Conservation (phyloP, 2,797 vertebrate genomes). For the Aulostomus chinensis region DNA sequence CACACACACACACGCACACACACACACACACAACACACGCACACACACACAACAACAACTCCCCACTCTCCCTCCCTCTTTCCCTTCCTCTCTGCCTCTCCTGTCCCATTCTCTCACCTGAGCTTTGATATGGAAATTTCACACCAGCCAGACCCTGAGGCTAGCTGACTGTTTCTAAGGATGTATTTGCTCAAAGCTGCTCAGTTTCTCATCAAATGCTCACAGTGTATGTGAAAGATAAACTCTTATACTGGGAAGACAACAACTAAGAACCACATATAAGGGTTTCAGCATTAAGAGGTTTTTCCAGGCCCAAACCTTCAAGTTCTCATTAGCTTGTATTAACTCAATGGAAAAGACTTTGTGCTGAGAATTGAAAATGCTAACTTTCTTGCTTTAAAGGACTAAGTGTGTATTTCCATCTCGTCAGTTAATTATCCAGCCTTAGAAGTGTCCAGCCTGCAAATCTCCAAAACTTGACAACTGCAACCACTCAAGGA, state of each 20-base stretch:
- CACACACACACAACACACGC: too few species aligned
- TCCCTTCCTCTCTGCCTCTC: slow-evolving; percentile 29
- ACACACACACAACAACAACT: too few species aligned
- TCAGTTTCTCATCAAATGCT: slow-evolving; percentile 78
- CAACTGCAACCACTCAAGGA: slow-evolving; percentile 10
- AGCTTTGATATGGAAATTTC: slow-evolving; percentile 82
- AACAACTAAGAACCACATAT: slow-evolving; percentile 59
- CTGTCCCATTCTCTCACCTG: slow-evolving; percentile 70
- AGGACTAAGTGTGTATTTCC: slow-evolving; percentile 12
- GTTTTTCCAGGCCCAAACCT: slow-evolving; percentile 26
- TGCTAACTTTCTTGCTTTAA: slow-evolving; percentile 12
- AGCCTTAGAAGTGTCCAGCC: slow-evolving; percentile 15
- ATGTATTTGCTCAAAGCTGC: slow-evolving; percentile 73
- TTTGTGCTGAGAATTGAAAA: slow-evolving; percentile 21
- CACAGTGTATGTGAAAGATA: slow-evolving; percentile 66
- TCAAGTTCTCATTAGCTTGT: slow-evolving; percentile 37
- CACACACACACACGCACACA: too few species aligned
- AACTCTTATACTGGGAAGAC: slow-evolving; percentile 63
- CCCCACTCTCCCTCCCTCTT: slow-evolving; percentile 20
- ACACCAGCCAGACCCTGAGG: slow-evolving; percentile 65
- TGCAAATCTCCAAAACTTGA: slow-evolving; percentile 5
- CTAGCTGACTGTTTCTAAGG: slow-evolving; percentile 75
- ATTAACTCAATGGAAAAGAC: slow-evolving; percentile 39
- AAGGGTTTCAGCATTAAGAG: slow-evolving; percentile 42
- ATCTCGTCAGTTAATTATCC: slow-evolving; percentile 22